Evolutionary conservation across 2,113 vertebrate genomes (phyloP).

Genomic region (Petaurus breviceps): DNA sequence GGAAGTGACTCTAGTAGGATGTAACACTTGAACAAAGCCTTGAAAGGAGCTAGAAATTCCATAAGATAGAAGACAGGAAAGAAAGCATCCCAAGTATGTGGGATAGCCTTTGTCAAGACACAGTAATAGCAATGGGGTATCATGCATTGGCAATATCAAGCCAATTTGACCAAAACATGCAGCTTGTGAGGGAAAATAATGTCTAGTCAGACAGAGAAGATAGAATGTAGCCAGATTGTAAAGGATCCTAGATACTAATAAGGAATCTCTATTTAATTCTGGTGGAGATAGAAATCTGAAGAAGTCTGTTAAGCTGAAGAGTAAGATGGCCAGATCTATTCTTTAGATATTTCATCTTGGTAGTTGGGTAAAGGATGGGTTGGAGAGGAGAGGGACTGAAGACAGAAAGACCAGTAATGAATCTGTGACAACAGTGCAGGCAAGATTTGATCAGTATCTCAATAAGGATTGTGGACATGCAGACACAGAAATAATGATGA

Average conservation of each 20-base stretch:
- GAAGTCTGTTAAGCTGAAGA: background rate
- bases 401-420: background rate
- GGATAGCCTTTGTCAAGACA: background rate
- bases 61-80: background rate
- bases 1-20: background rate
- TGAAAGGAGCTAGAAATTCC: background rate
- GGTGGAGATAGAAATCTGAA: background rate
- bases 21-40: background rate
- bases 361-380: background rate
- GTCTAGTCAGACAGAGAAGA: background rate
- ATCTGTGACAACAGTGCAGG: background rate
- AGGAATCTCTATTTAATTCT: background rate
- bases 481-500: background rate
- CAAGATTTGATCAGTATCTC: background rate
- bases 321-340: background rate
- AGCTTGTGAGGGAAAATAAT: background rate
- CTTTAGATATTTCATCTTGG: background rate
- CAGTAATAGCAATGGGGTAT: background rate
- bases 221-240: background rate
- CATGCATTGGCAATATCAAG: background rate
- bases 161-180: background rate
- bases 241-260: background rate
- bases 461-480: no score
- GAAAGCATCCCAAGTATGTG: background rate
- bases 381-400: background rate